phyloP scores from a whole-genome alignment of 2,113 vertebrate species.

The Callospermophilus lateralis region DNA sequence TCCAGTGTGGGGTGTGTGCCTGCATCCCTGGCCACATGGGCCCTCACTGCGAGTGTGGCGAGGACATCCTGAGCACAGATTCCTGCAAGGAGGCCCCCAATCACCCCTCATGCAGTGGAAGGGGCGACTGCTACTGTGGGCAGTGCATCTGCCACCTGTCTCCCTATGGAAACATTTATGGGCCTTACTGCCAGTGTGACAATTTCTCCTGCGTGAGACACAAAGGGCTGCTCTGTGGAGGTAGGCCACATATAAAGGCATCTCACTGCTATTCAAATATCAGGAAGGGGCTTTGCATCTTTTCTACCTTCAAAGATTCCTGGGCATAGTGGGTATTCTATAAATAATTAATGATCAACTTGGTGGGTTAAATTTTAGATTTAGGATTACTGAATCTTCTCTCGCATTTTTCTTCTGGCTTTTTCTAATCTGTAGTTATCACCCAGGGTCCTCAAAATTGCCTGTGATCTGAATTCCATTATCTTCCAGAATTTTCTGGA shows the following conservation, averaged over 20 bases:
- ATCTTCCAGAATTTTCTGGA: slow-evolving; percentile 5
- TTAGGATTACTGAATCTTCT: neutral
- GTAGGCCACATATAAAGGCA: slow-evolving; percentile 83
- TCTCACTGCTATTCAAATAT: neutral
- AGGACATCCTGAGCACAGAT: slow-evolving; percentile 86
- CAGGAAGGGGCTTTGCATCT: neutral
- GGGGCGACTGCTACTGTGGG: slow-evolving; percentile 96
- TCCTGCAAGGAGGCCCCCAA: slow-evolving; percentile 88
- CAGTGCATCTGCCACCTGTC: slow-evolving; percentile 94
- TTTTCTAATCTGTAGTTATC: neutral
- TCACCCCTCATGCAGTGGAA: slow-evolving; percentile 91
- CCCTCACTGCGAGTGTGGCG: slow-evolving; percentile 93
- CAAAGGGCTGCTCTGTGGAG: slow-evolving; percentile 96
- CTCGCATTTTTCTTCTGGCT: neutral
- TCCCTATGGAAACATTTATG: slow-evolving; percentile 94
- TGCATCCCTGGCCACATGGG: slow-evolving; percentile 94
- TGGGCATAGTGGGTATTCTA: neutral
- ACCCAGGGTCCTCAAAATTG: neutral
- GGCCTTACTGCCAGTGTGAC: slow-evolving; percentile 94
- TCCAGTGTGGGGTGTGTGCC: slow-evolving; percentile 93
- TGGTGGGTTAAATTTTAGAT: neutral
- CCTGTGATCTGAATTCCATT: slow-evolving; percentile 17
- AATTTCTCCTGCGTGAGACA: slow-evolving; percentile 95
- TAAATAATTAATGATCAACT: neutral
- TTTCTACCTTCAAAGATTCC: neutral